Base-by-base conservation (phyloP, 2,113 vertebrate genomes). In the Lanius collurio region DNA sequence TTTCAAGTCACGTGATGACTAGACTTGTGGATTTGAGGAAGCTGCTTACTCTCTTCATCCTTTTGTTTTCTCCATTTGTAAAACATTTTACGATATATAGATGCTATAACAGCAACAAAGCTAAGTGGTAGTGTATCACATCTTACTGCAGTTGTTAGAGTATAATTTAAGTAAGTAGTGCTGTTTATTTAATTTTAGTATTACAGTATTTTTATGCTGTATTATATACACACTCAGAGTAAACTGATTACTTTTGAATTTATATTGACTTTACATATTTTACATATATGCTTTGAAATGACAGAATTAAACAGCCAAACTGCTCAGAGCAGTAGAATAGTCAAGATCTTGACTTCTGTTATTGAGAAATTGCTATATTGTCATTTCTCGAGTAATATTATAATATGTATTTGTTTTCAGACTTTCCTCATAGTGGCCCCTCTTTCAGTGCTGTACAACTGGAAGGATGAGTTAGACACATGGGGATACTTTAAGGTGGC, bases 361-460 rank as follows among this genome's bases (percentile, higher is more conserved):
- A 8, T 20, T 47, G 19, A 59, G 16, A 56, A 69, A 77, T 30
- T 59, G 26, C 11, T 68, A 2, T 57, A 11, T 67, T 75, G 9
- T 74, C 16, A 14, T 33, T 91, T 94, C n/a, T 64, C 8, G 13
- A 39, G 21, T 68, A 74, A 42, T 59, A 33, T 13, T 53, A 0
- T 70, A 65, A 63, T 23, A 24, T 11, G 6, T 94, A 1, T 82
- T 92, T 92, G 17, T 81, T 96, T 95, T 83, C 88, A 99, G 99
- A 97, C 98, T 83, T 99, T 99, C 84, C 98, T 99, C 42, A 98
- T 99, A 93, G 99, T 99, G 93, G 98, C 99, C 33, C 99, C 99
- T 17, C 98, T 99, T 92, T 99, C 99, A 87, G 98, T 99, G 75
- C 98, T 99, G 47, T 99, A 99, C 90, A 99, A 99, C 95, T 99